Base-by-base conservation (phyloP, 2,888 invertebrate genomes). In the Caenorhabditis japonica region DNA sequence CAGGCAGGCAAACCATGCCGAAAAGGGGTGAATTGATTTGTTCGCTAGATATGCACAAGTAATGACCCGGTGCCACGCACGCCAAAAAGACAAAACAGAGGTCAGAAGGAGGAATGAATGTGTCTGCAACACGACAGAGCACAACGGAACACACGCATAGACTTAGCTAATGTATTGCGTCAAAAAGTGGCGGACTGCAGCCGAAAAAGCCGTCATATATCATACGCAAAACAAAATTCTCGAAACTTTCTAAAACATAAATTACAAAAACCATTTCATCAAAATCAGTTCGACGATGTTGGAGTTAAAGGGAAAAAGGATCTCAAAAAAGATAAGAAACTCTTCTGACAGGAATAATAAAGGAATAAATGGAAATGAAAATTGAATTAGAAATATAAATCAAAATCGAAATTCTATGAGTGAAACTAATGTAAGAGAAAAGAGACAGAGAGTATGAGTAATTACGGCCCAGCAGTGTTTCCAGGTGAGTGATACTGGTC, bases 401-500 rank as follows among this genome's bases (percentile, higher is more conserved):
- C 30, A 15, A 33, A 56, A 33, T 30, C n/a, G 12, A 23, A 46
- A 49, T 49, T 46, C 39, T 39, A 59, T 47, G 25, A 43, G 41
- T 8, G 41, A 7, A 17, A 43, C 3, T 21, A 15, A 46, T 33
- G 25, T 55, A 43, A 47, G 43, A n/a, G 53, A 53, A 62, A 53
- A 53, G 25, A 23, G 27, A 30, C 21, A n/a, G 38, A 36, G 44
- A 21, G 12, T 34, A 66, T 56, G 51, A 56, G 66, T 56, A 56
- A 56, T 66, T 49, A 51, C 66, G 47, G 27, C 49, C 30, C 30
- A 10, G 30, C 5, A 10, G 30, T 51, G 56, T 51, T 66, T 66
- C 56, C 66, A 66, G 64, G 56, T 56, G 66, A 49, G 36, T 66
- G 66, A 66, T 66, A 58, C 51, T 17, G 33, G 13, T 27, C 12